Base-by-base conservation (phyloP, 2,797 vertebrate genomes). In the Cygnus olor region DNA sequence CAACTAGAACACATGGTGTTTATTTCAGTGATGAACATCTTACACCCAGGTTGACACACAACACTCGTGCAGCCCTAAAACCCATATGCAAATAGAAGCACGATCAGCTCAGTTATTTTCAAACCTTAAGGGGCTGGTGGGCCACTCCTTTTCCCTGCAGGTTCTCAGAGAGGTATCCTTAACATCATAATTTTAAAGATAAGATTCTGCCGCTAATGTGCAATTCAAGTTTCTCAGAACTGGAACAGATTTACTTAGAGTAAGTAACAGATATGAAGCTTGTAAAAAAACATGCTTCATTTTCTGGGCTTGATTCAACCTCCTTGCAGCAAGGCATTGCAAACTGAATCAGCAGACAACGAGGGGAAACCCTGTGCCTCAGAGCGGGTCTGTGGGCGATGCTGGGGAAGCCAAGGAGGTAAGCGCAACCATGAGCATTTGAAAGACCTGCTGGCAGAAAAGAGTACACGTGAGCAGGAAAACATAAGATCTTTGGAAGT, bases 1-100 rank as follows among this genome's bases (percentile, higher is more conserved):
- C 47, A 82, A 68, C 2, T 17, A 36, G n/a, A 22, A 78, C 16
- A 76, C 10, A 51, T 0, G 0, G 10, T 11, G 5, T n/a, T 90
- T 64, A 51, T 77, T 77, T 27, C 38, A 40, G 25, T 32, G 42
- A 19, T 73, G 36, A 81, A 86, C 47, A 79, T 32, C 20, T 15
- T 85, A 34, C 11, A 69, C 30, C 7, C 14, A 44, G 6, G 3
- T 17, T 64, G 47, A 89, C 17, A 14, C 53, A 56, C 13, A 45
- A 19, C 36, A 79, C 14, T n/a, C 11, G 14, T 5, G 44, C 9
- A 81, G 36, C 10, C 8, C 24, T 20, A 42, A 60, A 25, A 13
- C 0, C 18, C 34, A 24, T 61, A 19, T 27, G 3, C 9, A 66
- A 28, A 28, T 14, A 49, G 20, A 85, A 78, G 6, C 4, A 5